Percentiles rank a stretch among this genome's conserved stretches.
phyloP scores from a whole-genome alignment of 2,888 invertebrate species.

The Marronus borbonicus region DNA sequence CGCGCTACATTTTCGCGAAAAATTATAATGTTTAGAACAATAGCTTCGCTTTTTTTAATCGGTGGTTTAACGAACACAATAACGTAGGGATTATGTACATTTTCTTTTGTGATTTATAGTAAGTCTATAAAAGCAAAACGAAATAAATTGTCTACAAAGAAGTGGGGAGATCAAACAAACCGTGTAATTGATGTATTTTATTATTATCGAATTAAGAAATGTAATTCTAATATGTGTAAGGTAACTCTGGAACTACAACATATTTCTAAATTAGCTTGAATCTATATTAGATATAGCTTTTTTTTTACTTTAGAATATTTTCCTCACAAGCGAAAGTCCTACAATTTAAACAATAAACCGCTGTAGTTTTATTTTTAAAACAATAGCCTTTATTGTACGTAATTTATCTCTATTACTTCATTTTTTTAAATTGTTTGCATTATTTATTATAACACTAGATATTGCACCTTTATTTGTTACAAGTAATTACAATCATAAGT shows the following conservation, averaged over 20 bases:
- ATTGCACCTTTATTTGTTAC: too few relatives aligned
- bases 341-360: too few relatives aligned
- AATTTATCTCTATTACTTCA: too few relatives aligned
- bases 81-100: conserved; percentile 33
- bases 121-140: conserved; percentile 15
- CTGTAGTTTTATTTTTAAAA: too few relatives aligned
- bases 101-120: background rate
- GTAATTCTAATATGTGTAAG: background rate
- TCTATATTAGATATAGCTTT: too few relatives aligned
- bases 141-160: conserved; percentile 9
- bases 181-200: background rate
- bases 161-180: conserved; percentile 31
- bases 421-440: too few relatives aligned
- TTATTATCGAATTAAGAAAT: background rate
- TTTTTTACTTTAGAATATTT: too few relatives aligned
- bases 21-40: conserved; percentile 15
- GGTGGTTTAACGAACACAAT: conserved; percentile 36
- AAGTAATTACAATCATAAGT: too few relatives aligned
- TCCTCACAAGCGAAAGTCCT: too few relatives aligned
- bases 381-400: too few relatives aligned
- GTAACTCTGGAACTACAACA: conserved; percentile 10
- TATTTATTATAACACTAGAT: too few relatives aligned
- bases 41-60: conserved; percentile 20
- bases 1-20: conserved; percentile 14
- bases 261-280: too few relatives aligned